Evolutionary conservation across 1,140 invertebrate species (phyloP).

Genomic region (Drosophila kikkawai): DNA sequence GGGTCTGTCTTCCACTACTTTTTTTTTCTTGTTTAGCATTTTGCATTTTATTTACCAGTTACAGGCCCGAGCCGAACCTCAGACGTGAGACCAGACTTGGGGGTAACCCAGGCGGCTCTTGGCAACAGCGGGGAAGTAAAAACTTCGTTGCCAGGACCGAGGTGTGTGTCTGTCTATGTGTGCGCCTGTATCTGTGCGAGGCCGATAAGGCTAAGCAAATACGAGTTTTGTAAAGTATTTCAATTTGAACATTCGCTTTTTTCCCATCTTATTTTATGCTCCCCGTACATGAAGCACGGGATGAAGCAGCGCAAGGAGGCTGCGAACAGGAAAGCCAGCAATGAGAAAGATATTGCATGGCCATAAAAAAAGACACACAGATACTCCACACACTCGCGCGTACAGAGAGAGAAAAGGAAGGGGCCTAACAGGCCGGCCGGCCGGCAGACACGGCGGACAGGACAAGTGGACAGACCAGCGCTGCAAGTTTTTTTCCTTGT

Average conservation of each 20-base stretch:
- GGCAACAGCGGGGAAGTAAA: conserved; percentile 59
- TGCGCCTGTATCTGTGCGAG: conserved; percentile 27
- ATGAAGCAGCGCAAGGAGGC: conserved; percentile 29
- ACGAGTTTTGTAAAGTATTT: conserved; percentile 78
- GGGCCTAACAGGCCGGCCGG: conserved; percentile 9
- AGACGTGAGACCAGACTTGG: conserved; percentile 19
- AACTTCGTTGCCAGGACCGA: conserved; percentile 38
- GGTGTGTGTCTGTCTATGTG: conserved; percentile 24
- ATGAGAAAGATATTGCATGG: conserved; percentile 71
- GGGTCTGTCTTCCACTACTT: background rate
- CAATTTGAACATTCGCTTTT: conserved; percentile 73
- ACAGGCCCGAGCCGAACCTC: conserved; percentile 10
- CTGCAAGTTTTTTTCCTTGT: conserved; percentile 61
- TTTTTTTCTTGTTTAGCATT: conserved; percentile 8
- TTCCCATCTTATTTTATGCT: conserved; percentile 51
- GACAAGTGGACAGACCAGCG: conserved; percentile 68
- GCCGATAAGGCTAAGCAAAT: conserved; percentile 75
- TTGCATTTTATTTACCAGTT: conserved; percentile 45
- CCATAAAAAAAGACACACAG: conserved; percentile 56
- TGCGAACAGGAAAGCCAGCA: conserved; percentile 62
- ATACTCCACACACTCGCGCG: conserved; percentile 38
- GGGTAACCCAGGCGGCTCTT: conserved; percentile 44
- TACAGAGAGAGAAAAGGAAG: conserved; percentile 50
- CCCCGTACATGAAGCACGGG: conserved; percentile 53
- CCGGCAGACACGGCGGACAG: conserved; percentile 57